A percentile compares a stretch with the other conserved stretches of the same genome.
Evolutionary conservation across 2,888 invertebrate species (phyloP).

Genomic region (Neuroscelio doddi): DNA sequence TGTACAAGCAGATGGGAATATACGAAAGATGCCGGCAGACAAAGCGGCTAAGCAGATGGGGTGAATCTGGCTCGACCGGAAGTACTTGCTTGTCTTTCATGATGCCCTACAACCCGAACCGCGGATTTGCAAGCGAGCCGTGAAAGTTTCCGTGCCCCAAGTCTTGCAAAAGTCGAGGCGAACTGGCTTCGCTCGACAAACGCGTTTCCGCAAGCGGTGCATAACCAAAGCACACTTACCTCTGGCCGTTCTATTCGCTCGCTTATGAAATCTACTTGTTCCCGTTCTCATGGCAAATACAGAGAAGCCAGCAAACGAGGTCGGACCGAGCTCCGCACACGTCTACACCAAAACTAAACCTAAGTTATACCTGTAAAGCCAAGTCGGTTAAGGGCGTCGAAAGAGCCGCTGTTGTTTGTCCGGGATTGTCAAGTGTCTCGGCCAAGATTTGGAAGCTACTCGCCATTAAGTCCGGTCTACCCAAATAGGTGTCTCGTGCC

Average conservation of each 20-base stretch:
- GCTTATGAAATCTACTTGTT: constrained; percentile 18
- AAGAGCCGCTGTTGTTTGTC: too few relatives aligned
- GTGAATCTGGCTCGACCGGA: constrained; percentile 25
- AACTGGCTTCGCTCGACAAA: not conserved
- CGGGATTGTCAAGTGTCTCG: too few relatives aligned
- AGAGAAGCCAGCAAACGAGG: constrained; percentile 17
- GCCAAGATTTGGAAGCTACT: too few relatives aligned
- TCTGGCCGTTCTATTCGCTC: constrained; percentile 4
- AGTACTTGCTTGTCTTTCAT: constrained; percentile 19
- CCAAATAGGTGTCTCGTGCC: too few relatives aligned
- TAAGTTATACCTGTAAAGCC: not conserved
- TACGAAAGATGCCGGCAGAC: constrained; percentile 7
- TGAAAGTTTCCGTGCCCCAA: constrained; percentile 15
- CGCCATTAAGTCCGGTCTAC: too few relatives aligned
- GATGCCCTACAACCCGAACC: not conserved
- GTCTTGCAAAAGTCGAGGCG: too few relatives aligned
- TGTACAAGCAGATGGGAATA: too few relatives aligned
- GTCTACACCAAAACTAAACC: constrained; percentile 16
- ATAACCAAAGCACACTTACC: not conserved
- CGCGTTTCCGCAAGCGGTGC: not conserved
- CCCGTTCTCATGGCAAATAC: constrained; percentile 23
- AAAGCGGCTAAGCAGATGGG: too few relatives aligned
- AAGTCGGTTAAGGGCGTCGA: too few relatives aligned
- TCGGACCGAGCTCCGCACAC: constrained; percentile 11
- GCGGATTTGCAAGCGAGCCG: too few relatives aligned